Base-by-base conservation (phyloP, 35 echinoderm and acorn worm genomes). In the Chiridota heheva region DNA sequence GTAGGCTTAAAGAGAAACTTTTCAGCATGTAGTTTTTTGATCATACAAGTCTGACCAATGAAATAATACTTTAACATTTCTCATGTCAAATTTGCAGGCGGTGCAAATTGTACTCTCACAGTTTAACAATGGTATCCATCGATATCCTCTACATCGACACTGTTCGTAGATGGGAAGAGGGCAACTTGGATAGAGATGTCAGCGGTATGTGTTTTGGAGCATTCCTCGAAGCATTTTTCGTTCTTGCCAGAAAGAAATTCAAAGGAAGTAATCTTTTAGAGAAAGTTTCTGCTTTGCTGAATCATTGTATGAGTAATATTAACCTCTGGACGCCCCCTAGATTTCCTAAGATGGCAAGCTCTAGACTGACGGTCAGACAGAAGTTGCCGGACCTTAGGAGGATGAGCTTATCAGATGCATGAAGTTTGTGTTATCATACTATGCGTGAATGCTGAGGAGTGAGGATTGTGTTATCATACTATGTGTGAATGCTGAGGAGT, bases 71-170 rank as follows among this genome's bases (percentile, higher is more conserved):
- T n/a, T n/a, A n/a, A n/a, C n/a, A n/a, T n/a, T n/a, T n/a, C n/a
- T n/a, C n/a, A n/a, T n/a, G n/a, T n/a, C n/a, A n/a, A n/a, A n/a
- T 1, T 47, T 71, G n/a, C 48, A 92, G 90, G 66, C 71, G 78
- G 43, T 86, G 83, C 57, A 92, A 92, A 36, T 26, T 91, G 8
- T 86, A 84, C 67, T 46, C n/a, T 40, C 59, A 70, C n/a, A 70
- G 83, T 8, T 61, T 92, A n/a, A 81, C 83, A 6, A 86, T 80
- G 44, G 90, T 84, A 1, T 63, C 76, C 24, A 70, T 86, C 3
- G 90, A 92, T 62, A 92, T 92, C 61, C 57, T 92, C 67, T 92
- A 92, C 67, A 92, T 92, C 47, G 90, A 92, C 66, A 72, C 87
- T 45, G 80, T 78, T n/a, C 82, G 90, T 4, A 85, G 82, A 27